These are phyloP conservation scores for Archaeoteleia sp. DNA, from an alignment of 2,888 invertebrate species.

Conservation along the genomic window DNA sequence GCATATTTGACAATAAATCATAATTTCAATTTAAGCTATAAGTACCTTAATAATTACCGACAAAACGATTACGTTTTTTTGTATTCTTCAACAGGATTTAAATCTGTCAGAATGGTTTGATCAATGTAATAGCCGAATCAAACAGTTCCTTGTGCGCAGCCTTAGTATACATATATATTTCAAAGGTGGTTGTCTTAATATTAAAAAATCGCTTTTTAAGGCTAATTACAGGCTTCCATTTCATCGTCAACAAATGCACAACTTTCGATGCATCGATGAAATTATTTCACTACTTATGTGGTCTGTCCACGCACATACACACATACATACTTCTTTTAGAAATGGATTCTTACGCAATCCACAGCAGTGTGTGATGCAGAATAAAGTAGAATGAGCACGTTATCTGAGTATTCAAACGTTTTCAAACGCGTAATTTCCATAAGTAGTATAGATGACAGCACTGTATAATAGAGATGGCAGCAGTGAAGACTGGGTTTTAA, in stretches of 20 bases:
- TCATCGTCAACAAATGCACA: slow-evolving; percentile 31
- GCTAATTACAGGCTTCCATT: slow-evolving; percentile 39
- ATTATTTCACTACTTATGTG: slow-evolving; percentile 17
- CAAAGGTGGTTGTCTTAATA: slow-evolving; percentile 25
- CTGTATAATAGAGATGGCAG: too few relatives aligned
- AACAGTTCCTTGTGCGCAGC: slow-evolving; percentile 35
- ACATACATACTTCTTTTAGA: background rate
- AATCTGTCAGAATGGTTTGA: background rate
- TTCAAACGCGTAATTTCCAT: slow-evolving; percentile 2
- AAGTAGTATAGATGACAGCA: slow-evolving; percentile 2
- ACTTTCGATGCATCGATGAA: slow-evolving; percentile 13
- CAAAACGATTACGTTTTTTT: background rate
- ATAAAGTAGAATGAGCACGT: slow-evolving; percentile 27
- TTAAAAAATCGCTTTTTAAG: slow-evolving; percentile 30
- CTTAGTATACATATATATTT: slow-evolving; percentile 17
- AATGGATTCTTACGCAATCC: background rate
- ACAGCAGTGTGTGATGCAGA: slow-evolving; percentile 12
- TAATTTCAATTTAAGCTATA: slow-evolving; percentile 24
- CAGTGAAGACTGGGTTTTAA: too few relatives aligned
- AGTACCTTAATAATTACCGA: slow-evolving; percentile 13
- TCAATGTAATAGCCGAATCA: slow-evolving; percentile 41
- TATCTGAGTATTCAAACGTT: slow-evolving; percentile 20
- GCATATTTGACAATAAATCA: slow-evolving; percentile 9
- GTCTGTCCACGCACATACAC: background rate
- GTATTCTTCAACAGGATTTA: background rate